These are phyloP conservation scores for Aelia acuminata DNA, from an alignment of 2,888 invertebrate genomes.

Conservation along the genomic window DNA sequence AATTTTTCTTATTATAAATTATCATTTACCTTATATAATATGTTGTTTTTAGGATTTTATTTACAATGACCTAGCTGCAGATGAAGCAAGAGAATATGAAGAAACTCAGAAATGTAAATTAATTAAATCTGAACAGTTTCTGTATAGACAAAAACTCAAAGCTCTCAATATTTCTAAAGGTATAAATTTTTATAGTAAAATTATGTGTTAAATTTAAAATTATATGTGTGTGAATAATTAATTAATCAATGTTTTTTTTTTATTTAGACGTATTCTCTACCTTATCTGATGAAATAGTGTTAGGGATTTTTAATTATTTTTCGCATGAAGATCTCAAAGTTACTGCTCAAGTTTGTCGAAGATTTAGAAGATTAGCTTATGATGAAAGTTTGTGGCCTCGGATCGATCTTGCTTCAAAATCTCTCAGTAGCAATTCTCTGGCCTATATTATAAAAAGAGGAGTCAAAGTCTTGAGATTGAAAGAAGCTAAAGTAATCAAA, in stretches of 20 bases:
- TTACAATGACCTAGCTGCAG: constrained; percentile 60
- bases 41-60: constrained; percentile 42
- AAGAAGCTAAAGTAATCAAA: constrained; percentile 80
- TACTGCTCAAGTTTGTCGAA: constrained; percentile 81
- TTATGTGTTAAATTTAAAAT: not conserved
- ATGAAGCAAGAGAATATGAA: constrained; percentile 56
- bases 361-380: constrained; percentile 83
- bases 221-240: no score
- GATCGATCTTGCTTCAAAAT: constrained; percentile 82
- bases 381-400: constrained; percentile 91
- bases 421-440: constrained; percentile 78
- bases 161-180: constrained; percentile 49
- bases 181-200: not conserved
- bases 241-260: no score
- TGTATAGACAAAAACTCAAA: constrained; percentile 52
- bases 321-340: constrained; percentile 82
- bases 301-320: constrained; percentile 86
- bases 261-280: constrained; percentile 78
- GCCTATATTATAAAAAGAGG: constrained; percentile 84
- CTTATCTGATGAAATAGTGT: constrained; percentile 88
- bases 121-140: constrained; percentile 52
- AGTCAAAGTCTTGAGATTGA: constrained; percentile 82
- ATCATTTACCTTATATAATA: not conserved
- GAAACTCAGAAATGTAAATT: constrained; percentile 57
- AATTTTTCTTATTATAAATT: not conserved